Conservation (phyloP, 1,140 invertebrate genomes). For the Oedothorax gibbosus region DNA sequence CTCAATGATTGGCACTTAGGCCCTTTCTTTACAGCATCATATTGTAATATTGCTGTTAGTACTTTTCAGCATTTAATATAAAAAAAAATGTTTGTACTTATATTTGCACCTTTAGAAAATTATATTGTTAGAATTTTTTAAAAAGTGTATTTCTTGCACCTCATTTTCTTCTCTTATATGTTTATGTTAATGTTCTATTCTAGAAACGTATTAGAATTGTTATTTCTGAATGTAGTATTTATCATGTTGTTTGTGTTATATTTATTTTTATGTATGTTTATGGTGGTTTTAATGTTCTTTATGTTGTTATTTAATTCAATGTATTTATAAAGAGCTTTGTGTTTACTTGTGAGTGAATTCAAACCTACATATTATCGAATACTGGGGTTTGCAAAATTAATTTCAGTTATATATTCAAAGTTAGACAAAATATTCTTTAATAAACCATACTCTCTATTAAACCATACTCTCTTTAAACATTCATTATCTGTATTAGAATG, state of each 20-base stretch:
- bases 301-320: background rate
- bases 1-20: constrained; percentile 32
- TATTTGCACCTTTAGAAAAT: constrained; percentile 9
- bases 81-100: constrained; percentile 7
- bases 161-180: background rate
- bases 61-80: background rate
- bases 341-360: background rate
- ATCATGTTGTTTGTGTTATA: constrained; percentile 4
- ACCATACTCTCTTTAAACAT: too few relatives aligned
- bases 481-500: too few relatives aligned
- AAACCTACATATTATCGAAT: background rate
- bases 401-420: too few relatives aligned
- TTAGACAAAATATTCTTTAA: too few relatives aligned
- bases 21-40: constrained; percentile 21
- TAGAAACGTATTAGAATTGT: too few relatives aligned
- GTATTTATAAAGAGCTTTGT: background rate
- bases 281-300: too few relatives aligned
- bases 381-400: too few relatives aligned
- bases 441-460: too few relatives aligned
- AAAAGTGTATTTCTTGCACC: background rate
- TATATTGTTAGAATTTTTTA: background rate
- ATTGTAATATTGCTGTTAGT: background rate
- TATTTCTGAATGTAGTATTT: background rate
- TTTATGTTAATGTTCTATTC: too few relatives aligned
- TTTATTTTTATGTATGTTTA: background rate